Base-by-base conservation (phyloP, 2,888 invertebrate genomes). In the Eudasyphora cyanicolor region DNA sequence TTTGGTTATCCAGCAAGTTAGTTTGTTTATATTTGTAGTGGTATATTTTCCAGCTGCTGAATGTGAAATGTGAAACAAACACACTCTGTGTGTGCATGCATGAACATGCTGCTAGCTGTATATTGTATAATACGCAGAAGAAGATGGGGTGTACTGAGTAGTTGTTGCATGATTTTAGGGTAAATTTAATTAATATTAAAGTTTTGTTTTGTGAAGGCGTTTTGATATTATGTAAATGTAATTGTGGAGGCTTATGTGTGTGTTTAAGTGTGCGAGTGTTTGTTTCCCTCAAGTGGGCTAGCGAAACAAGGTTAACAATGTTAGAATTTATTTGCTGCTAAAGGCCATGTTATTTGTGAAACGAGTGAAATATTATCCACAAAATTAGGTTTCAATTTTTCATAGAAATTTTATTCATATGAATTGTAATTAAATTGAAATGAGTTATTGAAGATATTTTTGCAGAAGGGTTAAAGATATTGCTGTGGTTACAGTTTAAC, bases 161-260 rank as follows among this genome's bases (percentile, higher is more conserved):
- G 57, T 57, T 27, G 27, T 64, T 62, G 79, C 73, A 73, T 38
- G 17, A 64, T 78, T 79, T 79, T 42, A 74, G 74, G 70, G 79
- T 74, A 83, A 70, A 79, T 83, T 83, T 74, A 76, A 83, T 79
- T 57, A 57, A 57, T 57, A 57, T 57, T 57, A 57, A 57, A 57
- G 57, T 57, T 57, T 57, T 57, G 57, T 57, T 57, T 57, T 57
- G 57, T 27, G 57, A 57, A 57, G 57, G 57, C 57, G 57, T 57
- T 57, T 57, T 27, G 57, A 12, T 57, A 27, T 57, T 24, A 57
- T 57, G 57, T 57, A 57, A 57, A 57, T 57, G 57, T 57, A 27
- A 12, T 54, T 54, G 21, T 57, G 27, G 49, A 17, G 17, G 49
- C 2, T 19, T 49, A 17, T 49, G 17, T 32, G 49, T 4, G 45